Evolutionary conservation across 1,140 invertebrate species (phyloP), one percentile per base, ranked within the genome.

Genomic region (Platyura marginata): DNA sequence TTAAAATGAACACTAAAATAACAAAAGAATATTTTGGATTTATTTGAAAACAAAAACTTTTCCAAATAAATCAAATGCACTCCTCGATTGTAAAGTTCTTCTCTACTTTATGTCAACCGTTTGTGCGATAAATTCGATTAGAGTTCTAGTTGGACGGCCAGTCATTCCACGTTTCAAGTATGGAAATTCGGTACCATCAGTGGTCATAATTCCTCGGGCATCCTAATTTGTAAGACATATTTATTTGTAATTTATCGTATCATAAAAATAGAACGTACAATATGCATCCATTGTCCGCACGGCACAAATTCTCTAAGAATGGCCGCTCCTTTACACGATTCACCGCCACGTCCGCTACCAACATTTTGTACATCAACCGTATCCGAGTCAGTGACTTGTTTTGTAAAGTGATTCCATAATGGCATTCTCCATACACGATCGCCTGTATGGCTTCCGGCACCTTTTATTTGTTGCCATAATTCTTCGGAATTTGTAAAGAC

Each of bases 401-500:
- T 75, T 4, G 72, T 73, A 54, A 79, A 93, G 52, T 75, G 72
- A 45, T 81, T 72, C 75, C 84, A 92, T 3, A 93, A 57, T 1
- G 89, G 89, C 67, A 94, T 76, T 51, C 87, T 68, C 90, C 90
- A 94, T 1, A 93, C 70, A 37, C 90, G 66, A 58, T 94, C 89
- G 1, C 90, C 90, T 6, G 84, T 84, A 21, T 67, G 51, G 32
- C 65, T 61, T 29, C 83, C 77, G 13, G 81, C 79, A 32, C 69
- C 53, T 48, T 72, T 67, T 18, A 86, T 52, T 35, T 68, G 61
- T 39, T 75, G 59, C 64, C 72, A 87, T 9, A 83, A 50, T 11
- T 66, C 59, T 25, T 69, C 64, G 0, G 70, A 73, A 50, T 80
- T 87, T 2, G 78, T 72, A 51, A 86, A 93, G 4, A 84, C 81